These are phyloP conservation scores for Cyprinodon tularosa DNA, from an alignment of 2,113 vertebrate species.

Conservation along the genomic window DNA sequence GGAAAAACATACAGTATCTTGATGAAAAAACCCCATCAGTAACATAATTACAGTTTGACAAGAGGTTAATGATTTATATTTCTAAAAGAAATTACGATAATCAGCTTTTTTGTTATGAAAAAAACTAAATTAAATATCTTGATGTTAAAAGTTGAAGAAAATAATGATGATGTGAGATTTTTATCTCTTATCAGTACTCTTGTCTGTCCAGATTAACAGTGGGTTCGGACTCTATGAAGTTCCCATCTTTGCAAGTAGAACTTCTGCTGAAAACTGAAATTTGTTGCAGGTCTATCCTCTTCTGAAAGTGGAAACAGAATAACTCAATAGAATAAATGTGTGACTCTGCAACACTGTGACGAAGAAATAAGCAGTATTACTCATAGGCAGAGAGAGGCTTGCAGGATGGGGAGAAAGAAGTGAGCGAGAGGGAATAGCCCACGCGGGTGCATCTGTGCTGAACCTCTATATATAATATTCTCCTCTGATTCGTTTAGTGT, in stretches of 20 bases:
- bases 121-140: conserved; percentile 8
- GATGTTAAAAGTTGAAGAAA: conserved; percentile 26
- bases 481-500: conserved; percentile 68
- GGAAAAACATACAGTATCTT: background rate
- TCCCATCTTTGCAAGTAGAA: conserved; percentile 28
- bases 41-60: background rate
- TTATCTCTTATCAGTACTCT: conserved; percentile 32
- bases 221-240: conserved; percentile 36
- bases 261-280: conserved; percentile 38
- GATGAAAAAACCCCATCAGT: background rate
- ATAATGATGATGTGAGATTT: conserved; percentile 6
- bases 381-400: conserved; percentile 19
- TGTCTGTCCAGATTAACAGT: background rate
- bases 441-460: conserved; percentile 44
- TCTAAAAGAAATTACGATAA: conserved; percentile 11
- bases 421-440: conserved; percentile 33
- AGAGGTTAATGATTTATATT: background rate
- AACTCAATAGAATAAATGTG: conserved; percentile 73
- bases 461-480: conserved; percentile 59
- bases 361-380: conserved; percentile 67
- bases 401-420: conserved; percentile 33
- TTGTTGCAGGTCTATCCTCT: conserved; percentile 42
- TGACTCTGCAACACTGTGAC: conserved; percentile 68
- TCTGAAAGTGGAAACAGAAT: conserved; percentile 33
- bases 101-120: conserved; percentile 16